A percentile compares a stretch with the other conserved stretches of the same genome.
Evolutionary conservation across 2,797 vertebrate species (phyloP).

Genomic region (Rhodeus uyekii): DNA sequence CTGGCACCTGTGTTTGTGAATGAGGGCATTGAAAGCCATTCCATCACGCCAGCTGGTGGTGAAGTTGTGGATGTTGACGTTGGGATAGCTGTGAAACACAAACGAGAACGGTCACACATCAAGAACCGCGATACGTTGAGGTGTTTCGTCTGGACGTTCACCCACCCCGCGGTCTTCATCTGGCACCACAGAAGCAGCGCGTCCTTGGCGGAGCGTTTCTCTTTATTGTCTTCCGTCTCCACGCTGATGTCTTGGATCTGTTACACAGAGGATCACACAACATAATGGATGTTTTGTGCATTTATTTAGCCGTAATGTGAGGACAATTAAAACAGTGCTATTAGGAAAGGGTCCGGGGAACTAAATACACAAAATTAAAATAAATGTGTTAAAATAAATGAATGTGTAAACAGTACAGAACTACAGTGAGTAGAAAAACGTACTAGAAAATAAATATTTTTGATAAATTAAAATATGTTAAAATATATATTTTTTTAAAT

Average conservation of each 20-base stretch:
- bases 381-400: no score
- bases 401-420: no score
- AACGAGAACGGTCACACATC: neutral
- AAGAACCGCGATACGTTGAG: no score
- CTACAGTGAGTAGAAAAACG: no score
- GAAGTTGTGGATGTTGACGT: slow-evolving; percentile 90
- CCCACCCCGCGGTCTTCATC: slow-evolving; percentile 98
- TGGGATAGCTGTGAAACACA: slow-evolving; percentile 78
- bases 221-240: slow-evolving; percentile 96
- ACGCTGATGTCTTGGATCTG: slow-evolving; percentile 98
- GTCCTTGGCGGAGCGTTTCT: slow-evolving; percentile 95
- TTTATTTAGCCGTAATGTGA: neutral
- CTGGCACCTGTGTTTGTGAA: slow-evolving; percentile 62
- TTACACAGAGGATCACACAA: slow-evolving; percentile 21
- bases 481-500: no score
- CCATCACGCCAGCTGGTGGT: slow-evolving; percentile 89
- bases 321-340: neutral
- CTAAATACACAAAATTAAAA: neutral
- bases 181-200: slow-evolving; percentile 96
- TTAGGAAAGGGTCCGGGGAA: no score
- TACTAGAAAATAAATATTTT: neutral
- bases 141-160: neutral
- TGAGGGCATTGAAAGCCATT: slow-evolving; percentile 85
- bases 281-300: neutral
- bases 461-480: neutral